Evolutionary conservation across 1,140 invertebrate species (phyloP).

Genomic region (Procambarus clarkii): DNA sequence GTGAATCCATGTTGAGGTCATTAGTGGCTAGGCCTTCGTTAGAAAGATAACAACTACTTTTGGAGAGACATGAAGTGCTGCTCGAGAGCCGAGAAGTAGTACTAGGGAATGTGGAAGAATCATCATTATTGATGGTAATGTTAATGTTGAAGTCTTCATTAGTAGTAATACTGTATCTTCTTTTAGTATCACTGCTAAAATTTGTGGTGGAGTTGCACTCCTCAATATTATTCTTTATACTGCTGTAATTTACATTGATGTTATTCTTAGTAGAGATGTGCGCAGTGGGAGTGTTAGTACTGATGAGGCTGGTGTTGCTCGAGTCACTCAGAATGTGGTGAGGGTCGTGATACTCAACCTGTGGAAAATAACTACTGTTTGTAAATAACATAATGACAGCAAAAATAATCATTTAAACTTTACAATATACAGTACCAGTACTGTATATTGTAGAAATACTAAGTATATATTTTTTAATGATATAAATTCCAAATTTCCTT

Average conservation of each 20-base stretch:
- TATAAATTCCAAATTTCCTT: too few species aligned
- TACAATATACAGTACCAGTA: not conserved
- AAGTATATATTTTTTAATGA: too few species aligned
- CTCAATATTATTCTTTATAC: not conserved
- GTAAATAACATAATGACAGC: not conserved
- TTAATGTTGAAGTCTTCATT: constrained; percentile 59
- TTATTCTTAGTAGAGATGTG: not conserved
- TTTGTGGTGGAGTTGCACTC: constrained; percentile 12
- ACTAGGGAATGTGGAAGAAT: not conserved
- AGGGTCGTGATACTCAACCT: not conserved
- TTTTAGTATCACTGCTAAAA: constrained; percentile 9
- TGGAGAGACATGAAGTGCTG: constrained; percentile 36
- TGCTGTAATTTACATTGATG: not conserved
- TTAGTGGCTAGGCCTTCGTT: not conserved
- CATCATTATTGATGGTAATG: constrained; percentile 48
- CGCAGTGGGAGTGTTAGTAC: not conserved
- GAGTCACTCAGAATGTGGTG: not conserved
- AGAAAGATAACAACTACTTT: constrained; percentile 52
- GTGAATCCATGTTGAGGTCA: not conserved
- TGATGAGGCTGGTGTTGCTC: not conserved
- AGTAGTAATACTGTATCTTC: constrained; percentile 54
- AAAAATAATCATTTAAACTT: too few species aligned
- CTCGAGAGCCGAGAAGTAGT: not conserved
- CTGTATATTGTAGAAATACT: not conserved
- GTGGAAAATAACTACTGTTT: not conserved